Percentiles rank a stretch among this genome's conserved stretches.
Conservation (phyloP, 35 echinoderm and acorn worm genomes). For the Strongylocentrotus purpuratus region DNA sequence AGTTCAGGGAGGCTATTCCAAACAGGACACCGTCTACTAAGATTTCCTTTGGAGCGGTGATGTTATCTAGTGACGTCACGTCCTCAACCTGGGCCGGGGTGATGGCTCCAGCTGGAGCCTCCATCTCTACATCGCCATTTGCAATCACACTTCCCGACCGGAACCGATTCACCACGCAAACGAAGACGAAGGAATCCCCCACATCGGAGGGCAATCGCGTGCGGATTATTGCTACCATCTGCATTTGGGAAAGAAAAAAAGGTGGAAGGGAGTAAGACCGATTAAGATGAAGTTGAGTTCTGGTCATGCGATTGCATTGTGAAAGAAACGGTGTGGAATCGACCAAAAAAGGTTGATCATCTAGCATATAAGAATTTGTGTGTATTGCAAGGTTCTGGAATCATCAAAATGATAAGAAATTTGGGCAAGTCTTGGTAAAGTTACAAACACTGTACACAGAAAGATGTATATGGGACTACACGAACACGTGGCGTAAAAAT, state of each 20-base stretch:
- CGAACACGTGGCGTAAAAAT: no score
- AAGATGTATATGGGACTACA: no score
- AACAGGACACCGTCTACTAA: not conserved
- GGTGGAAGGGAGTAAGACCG: no score
- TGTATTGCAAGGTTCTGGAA: no score
- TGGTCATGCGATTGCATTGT: no score
- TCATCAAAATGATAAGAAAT: no score
- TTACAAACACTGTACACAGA: no score
- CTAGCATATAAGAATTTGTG: no score
- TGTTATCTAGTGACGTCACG: not conserved
- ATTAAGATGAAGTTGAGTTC: no score
- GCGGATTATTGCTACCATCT: not conserved
- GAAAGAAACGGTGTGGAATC: no score
- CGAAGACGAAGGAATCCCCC: not conserved
- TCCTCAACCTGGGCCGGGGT: not conserved
- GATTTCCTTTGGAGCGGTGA: not conserved
- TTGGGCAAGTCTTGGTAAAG: no score
- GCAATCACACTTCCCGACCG: not conserved
- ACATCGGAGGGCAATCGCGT: not conserved
- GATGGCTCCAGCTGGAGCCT: not conserved
- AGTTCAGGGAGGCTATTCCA: not conserved
- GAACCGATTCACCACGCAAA: not conserved
- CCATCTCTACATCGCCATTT: not conserved
- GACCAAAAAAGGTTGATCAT: no score
- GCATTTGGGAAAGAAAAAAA: not conserved